Base-by-base conservation (phyloP, 2,113 vertebrate genomes). In the Indicator indicator region DNA sequence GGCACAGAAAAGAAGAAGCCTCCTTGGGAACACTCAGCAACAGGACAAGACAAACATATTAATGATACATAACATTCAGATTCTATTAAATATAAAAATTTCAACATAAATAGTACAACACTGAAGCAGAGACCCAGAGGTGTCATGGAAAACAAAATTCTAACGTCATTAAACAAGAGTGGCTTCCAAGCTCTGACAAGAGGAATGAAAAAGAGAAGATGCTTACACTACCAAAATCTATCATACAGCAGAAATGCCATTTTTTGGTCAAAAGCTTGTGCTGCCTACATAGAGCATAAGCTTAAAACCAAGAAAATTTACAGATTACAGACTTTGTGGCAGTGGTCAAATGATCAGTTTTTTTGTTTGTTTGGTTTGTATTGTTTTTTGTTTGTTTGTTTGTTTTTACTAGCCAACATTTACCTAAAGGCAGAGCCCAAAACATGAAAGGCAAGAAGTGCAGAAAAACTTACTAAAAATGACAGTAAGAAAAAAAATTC, bases 321-420 rank as follows among this genome's bases (percentile, higher is more conserved):
- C 0, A 2, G 32, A 6, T 52, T 65, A 52, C 65, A 48, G 30
- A 1, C 5, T 54, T 55, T 24, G 11, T n/a, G 24, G 15, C 3
- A 56, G 52, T 26, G 32, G 36, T 42, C 52, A 50, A 0, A 1
- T 10, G 30, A 87, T 4, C 3, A 70, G 8, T 3, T 9, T 5
- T 85, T 84, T 48, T 48, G 18, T 46, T 48, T 48, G 8, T 9
- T 48, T 48, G 9, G 9, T 48, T 48, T 71, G 36, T 9, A 5
- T 85, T 84, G 36, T 9, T 5, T 85, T 84, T 48, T 48, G 18
- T 46, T 48, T 48, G 8, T 20, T 48, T 48, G 9, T 9, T 48
- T 48, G 36, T 71, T 76, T 20, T 71, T 56, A 36, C 23, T 42
- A 75, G 56, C 11, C 46, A 74, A 28, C 16, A 19, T 5, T 50